These are phyloP conservation scores for Beaufortia kweichowensis DNA, from an alignment of 2,113 vertebrate genomes.

Conservation along the genomic window DNA sequence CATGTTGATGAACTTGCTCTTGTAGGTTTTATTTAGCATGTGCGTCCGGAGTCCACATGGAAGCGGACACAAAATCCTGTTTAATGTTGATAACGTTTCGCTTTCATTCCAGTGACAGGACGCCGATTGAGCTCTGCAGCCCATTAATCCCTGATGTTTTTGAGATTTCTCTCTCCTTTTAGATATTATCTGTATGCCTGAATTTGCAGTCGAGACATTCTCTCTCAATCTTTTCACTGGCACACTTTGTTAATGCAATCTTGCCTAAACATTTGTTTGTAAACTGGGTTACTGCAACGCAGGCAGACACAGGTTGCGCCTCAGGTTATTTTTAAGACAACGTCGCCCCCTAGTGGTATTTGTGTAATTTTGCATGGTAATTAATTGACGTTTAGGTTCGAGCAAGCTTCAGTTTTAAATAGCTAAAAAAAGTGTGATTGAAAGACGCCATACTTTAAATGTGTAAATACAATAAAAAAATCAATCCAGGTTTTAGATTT, in stretches of 20 bases:
- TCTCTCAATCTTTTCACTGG: not conserved
- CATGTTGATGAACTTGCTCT: constrained; percentile 19
- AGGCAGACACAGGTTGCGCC: constrained; percentile 27
- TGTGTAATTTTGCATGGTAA: not conserved
- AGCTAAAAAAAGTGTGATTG: no score
- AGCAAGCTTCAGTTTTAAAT: no score
- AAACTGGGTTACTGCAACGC: constrained; percentile 47
- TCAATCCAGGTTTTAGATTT: no score
- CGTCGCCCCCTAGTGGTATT: constrained; percentile 39
- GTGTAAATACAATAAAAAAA: no score
- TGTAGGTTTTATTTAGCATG: constrained; percentile 15
- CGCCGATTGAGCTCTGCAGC: not conserved
- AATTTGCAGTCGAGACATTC: not conserved
- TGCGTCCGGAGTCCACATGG: constrained; percentile 21
- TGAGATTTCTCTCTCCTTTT: not conserved
- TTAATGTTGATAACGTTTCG: constrained; percentile 17
- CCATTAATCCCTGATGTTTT: not conserved
- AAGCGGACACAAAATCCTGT: not conserved
- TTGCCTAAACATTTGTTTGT: constrained; percentile 31
- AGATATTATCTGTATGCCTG: not conserved
- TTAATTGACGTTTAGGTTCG: no score
- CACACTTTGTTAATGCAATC: not conserved
- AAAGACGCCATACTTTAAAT: no score
- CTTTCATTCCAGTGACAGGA: constrained; percentile 16
- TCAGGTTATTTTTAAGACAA: constrained; percentile 7